Conservation (phyloP, 2,888 invertebrate genomes). For the Polymixis flavicincta region DNA sequence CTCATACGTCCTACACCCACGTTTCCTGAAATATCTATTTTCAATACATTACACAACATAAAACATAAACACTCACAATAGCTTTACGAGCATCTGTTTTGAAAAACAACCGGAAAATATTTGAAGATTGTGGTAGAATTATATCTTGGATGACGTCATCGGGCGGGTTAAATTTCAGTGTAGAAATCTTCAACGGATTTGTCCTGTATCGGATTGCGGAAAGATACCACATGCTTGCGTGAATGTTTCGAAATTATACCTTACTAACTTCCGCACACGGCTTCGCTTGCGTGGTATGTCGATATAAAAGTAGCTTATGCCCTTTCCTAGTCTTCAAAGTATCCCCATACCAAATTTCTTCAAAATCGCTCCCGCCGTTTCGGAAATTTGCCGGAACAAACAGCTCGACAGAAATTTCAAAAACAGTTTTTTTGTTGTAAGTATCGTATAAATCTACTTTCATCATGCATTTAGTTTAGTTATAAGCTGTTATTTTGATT, state of each 20-base stretch:
- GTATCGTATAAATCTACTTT: too few relatives aligned
- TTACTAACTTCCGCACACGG: too few relatives aligned
- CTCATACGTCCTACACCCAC: conserved; percentile 47
- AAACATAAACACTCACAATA: conserved; percentile 55
- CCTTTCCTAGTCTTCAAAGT: too few relatives aligned
- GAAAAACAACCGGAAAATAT: conserved; percentile 56
- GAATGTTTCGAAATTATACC: not conserved
- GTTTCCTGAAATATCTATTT: conserved; percentile 55
- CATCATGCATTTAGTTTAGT: too few relatives aligned
- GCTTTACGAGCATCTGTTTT: conserved; percentile 60
- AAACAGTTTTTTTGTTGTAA: too few relatives aligned
- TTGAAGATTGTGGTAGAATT: conserved; percentile 51
- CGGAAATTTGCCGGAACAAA: too few relatives aligned
- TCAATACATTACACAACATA: conserved; percentile 54
- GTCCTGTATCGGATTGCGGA: conserved; percentile 48
- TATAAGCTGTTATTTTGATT: too few relatives aligned
- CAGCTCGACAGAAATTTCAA: too few relatives aligned
- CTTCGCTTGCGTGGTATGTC: too few relatives aligned
- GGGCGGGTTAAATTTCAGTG: conserved; percentile 27
- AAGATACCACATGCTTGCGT: conserved; percentile 22
- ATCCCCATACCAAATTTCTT: too few relatives aligned
- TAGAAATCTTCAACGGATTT: conserved; percentile 33
- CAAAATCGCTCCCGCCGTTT: too few relatives aligned
- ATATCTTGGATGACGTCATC: conserved; percentile 51
- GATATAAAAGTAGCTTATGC: too few relatives aligned